Evolutionary conservation across 1,140 invertebrate genomes (phyloP).

Genomic region (Drosophila chauvacae): DNA sequence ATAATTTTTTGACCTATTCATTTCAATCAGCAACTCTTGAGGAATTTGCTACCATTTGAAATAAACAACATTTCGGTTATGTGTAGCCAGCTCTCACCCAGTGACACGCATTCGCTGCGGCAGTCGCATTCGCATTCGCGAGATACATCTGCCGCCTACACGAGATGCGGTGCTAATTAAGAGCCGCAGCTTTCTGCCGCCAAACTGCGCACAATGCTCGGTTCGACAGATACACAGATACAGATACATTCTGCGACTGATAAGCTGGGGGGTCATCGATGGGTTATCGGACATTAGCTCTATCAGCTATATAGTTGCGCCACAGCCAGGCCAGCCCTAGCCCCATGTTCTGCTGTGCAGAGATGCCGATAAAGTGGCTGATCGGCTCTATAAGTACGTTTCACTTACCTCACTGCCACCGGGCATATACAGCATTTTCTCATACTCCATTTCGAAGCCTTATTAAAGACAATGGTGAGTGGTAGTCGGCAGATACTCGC

Average conservation of each 20-base stretch:
- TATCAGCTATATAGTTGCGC: slow-evolving; percentile 47
- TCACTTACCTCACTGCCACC: slow-evolving; percentile 62
- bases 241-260: slow-evolving; percentile 37
- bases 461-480: slow-evolving; percentile 28
- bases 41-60: neutral
- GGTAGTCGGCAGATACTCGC: slow-evolving; percentile 24
- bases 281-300: slow-evolving; percentile 57
- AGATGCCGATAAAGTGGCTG: slow-evolving; percentile 12
- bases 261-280: slow-evolving; percentile 40
- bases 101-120: slow-evolving; percentile 72
- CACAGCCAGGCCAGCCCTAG: slow-evolving; percentile 13
- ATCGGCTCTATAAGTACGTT: neutral
- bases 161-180: slow-evolving; percentile 65
- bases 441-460: slow-evolving; percentile 71
- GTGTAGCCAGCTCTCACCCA: slow-evolving; percentile 68
- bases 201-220: slow-evolving; percentile 70
- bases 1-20: neutral
- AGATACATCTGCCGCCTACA: slow-evolving; percentile 48
- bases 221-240: slow-evolving; percentile 34
- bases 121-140: slow-evolving; percentile 29
- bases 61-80: neutral
- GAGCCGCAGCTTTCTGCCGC: slow-evolving; percentile 53
- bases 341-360: slow-evolving; percentile 4
- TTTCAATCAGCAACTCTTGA: neutral
- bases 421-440: slow-evolving; percentile 74